These are phyloP conservation scores for Pollenia angustigena DNA, from an alignment of 2,888 invertebrate genomes.

Conservation along the genomic window DNA sequence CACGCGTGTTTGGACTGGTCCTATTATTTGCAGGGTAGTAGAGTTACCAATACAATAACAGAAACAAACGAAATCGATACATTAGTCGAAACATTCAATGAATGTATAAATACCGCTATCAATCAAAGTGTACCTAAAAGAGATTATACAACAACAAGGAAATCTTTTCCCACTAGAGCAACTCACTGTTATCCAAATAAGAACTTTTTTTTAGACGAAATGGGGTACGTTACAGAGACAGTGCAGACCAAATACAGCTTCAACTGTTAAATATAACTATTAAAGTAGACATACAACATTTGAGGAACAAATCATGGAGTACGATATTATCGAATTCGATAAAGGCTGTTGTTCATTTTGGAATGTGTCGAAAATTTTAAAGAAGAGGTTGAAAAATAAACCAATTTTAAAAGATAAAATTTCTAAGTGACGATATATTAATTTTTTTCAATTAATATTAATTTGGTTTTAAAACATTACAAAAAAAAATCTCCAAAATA, in stretches of 20 bases:
- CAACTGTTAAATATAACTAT: slow-evolving; percentile 12
- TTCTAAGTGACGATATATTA: too few relatives aligned
- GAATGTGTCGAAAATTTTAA: slow-evolving; percentile 62
- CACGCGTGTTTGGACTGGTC: too few relatives aligned
- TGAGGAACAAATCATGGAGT: slow-evolving; percentile 62
- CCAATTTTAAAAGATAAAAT: too few relatives aligned
- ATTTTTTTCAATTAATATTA: too few relatives aligned
- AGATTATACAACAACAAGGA: background rate
- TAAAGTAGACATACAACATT: slow-evolving; percentile 45
- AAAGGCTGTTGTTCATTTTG: slow-evolving; percentile 45
- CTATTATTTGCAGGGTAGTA: too few relatives aligned
- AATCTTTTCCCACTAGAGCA: background rate
- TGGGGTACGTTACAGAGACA: slow-evolving; percentile 13
- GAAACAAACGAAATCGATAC: slow-evolving; percentile 10
- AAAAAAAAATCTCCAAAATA: too few relatives aligned
- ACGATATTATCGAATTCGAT: background rate
- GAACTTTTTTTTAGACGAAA: slow-evolving; percentile 19
- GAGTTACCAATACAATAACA: background rate
- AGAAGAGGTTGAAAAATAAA: slow-evolving; percentile 7
- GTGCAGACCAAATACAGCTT: slow-evolving; percentile 11
- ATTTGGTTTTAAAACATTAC: too few relatives aligned
- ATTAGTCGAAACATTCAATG: background rate
- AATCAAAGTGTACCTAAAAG: background rate
- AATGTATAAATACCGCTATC: slow-evolving; percentile 1
- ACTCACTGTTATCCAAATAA: slow-evolving; percentile 5